phyloP scores from a whole-genome alignment of 2,888 invertebrate species.

The Lasiommata megera region DNA sequence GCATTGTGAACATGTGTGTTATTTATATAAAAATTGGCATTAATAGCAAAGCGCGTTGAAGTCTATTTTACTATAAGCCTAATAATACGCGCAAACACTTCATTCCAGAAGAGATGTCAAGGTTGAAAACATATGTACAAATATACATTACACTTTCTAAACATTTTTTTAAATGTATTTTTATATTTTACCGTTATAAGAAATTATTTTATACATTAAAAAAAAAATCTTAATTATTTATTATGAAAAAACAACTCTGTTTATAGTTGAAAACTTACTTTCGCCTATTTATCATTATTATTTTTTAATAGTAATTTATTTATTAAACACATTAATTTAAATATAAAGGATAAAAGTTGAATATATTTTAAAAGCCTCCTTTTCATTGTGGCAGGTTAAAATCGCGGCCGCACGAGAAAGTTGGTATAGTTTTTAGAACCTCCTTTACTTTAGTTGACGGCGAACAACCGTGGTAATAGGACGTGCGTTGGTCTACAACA shows the following conservation, averaged over 20 bases:
- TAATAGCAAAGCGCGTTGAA: constrained; percentile 10
- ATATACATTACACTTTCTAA: too few relatives aligned
- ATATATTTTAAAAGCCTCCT: constrained; percentile 20
- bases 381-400: constrained; percentile 17
- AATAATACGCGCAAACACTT: not conserved
- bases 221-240: too few relatives aligned
- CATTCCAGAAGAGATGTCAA: not conserved
- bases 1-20: too few relatives aligned
- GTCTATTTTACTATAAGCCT: not conserved
- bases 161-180: too few relatives aligned
- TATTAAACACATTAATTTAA: too few relatives aligned
- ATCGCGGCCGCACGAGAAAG: constrained; percentile 35
- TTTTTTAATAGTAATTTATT: too few relatives aligned
- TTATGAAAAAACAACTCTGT: too few relatives aligned
- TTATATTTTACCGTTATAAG: not conserved
- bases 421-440: constrained; percentile 20
- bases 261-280: too few relatives aligned
- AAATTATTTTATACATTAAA: not conserved
- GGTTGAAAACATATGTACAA: too few relatives aligned
- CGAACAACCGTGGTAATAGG: constrained; percentile 10
- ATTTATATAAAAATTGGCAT: too few relatives aligned
- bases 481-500: constrained; percentile 19
- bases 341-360: not conserved
- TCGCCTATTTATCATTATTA: too few relatives aligned
- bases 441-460: constrained; percentile 28